Conservation (phyloP, 2,113 vertebrate genomes). For the Elaphurus davidianus region DNA sequence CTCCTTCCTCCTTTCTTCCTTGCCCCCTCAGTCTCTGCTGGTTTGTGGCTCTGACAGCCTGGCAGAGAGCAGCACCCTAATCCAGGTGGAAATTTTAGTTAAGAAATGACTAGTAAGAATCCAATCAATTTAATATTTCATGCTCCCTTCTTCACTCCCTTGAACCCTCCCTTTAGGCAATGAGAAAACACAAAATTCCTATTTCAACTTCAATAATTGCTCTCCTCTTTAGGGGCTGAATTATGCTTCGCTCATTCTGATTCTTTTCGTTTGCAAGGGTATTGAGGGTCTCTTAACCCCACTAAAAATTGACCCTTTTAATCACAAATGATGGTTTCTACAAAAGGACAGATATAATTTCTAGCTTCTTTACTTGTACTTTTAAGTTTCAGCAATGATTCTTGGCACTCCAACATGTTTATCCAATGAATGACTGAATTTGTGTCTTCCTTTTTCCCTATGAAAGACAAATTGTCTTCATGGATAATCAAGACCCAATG, state of each 20-base stretch:
- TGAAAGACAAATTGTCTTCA: background rate
- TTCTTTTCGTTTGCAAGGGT: background rate
- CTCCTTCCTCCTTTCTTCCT: background rate
- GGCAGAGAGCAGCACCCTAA: background rate
- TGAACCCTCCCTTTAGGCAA: background rate
- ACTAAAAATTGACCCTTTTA: background rate
- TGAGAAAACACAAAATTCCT: background rate
- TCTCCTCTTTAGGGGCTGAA: background rate
- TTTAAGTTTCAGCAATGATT: background rate
- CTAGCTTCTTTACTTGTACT: background rate
- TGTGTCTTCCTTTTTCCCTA: background rate
- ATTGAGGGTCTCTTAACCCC: background rate
- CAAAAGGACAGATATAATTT: background rate
- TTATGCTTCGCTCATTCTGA: background rate
- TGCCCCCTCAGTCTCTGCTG: background rate
- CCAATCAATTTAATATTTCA: background rate
- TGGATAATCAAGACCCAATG: background rate
- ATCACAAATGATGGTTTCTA: background rate
- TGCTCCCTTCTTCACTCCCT: background rate
- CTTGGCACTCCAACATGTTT: background rate
- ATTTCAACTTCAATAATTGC: background rate
- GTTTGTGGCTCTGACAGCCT: background rate
- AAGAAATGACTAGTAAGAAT: background rate
- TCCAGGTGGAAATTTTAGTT: background rate
- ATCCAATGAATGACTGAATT: background rate